Evolutionary conservation across 2,888 invertebrate genomes (phyloP).

Genomic region (Fissipunctia ypsillon): DNA sequence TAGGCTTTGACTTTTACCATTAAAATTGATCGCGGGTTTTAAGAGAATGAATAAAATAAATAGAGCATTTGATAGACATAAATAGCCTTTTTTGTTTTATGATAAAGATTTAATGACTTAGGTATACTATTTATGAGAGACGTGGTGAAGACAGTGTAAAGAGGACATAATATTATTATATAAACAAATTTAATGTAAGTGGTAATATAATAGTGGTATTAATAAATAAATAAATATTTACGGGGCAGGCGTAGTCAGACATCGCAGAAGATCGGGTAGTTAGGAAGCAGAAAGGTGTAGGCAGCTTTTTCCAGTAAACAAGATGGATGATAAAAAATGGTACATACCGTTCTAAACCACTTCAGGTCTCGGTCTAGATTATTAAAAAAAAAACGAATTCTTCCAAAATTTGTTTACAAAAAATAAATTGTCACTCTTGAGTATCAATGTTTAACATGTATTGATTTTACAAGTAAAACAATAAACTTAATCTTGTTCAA

Average conservation of each 20-base stretch:
- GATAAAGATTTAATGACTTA: not conserved
- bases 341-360: not conserved
- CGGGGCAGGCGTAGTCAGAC: too few species aligned
- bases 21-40: slow-evolving; percentile 7
- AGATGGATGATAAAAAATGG: not conserved
- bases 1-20: slow-evolving; percentile 4
- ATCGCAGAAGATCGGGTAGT: too few species aligned
- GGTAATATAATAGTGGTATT: not conserved
- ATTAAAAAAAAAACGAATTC: not conserved
- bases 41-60: slow-evolving; percentile 4
- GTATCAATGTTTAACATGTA: not conserved
- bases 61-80: not conserved
- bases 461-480: not conserved
- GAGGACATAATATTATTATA: not conserved
- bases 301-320: not conserved
- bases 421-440: not conserved
- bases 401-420: not conserved
- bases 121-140: not conserved
- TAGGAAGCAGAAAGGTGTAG: not conserved
- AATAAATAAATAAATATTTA: not conserved
- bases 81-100: slow-evolving; percentile 1
- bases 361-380: not conserved
- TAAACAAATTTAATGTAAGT: not conserved
- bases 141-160: not conserved
- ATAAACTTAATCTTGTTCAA: too few species aligned